phyloP scores from a whole-genome alignment of 2,797 vertebrate genomes.

The Lophius americanus region DNA sequence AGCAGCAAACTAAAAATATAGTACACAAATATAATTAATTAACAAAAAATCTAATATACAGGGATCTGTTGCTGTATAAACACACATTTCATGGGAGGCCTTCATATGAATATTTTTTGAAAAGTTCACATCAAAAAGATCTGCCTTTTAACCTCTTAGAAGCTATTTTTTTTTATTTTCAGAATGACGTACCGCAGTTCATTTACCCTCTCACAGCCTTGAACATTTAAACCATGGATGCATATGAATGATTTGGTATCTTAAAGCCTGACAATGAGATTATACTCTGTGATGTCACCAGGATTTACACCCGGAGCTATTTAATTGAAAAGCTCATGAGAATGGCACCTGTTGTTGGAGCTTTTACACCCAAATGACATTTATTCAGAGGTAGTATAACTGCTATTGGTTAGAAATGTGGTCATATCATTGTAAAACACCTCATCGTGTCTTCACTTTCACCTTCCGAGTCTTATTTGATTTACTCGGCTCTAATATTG shows the following conservation, averaged over 20 bases:
- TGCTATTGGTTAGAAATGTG: conserved; percentile 55
- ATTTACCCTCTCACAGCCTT: conserved; percentile 26
- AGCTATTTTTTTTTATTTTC: conserved; percentile 18
- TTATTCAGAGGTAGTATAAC: conserved; percentile 58
- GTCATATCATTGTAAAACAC: conserved; percentile 61
- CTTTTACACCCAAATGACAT: conserved; percentile 69
- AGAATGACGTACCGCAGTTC: conserved; percentile 41
- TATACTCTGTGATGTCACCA: conserved; percentile 64
- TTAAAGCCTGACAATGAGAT: conserved; percentile 54
- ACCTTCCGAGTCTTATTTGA: conserved; percentile 52
- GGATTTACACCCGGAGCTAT: conserved; percentile 66
- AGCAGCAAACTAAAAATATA: too few species aligned
- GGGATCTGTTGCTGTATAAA: too few species aligned
- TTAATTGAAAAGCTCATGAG: conserved; percentile 62
- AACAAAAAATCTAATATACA: too few species aligned
- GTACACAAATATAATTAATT: too few species aligned
- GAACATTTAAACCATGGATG: conserved; percentile 54
- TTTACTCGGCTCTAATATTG: conserved; percentile 26
- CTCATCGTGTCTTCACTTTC: conserved; percentile 53
- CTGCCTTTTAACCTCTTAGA: conserved; percentile 25
- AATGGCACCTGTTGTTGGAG: conserved; percentile 57
- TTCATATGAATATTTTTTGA: not conserved
- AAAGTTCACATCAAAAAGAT: conserved; percentile 35
- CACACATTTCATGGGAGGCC: too few species aligned
- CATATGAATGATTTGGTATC: conserved; percentile 44